These are phyloP conservation scores for Noctua fimbriata DNA, from an alignment of 2,888 invertebrate species.

Conservation along the genomic window DNA sequence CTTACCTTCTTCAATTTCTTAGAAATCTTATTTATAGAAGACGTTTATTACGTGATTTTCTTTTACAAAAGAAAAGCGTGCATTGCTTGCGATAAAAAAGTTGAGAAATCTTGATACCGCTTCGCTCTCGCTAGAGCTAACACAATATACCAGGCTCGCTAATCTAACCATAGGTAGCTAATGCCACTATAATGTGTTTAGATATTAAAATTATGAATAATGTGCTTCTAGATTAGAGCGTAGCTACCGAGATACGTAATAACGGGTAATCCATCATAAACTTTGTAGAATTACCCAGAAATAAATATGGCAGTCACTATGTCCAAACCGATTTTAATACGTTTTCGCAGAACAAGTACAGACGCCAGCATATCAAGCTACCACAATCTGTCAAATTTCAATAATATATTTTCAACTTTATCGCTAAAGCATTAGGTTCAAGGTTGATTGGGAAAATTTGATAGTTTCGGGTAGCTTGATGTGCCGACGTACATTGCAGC, in stretches of 20 bases:
- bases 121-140: conserved; percentile 29
- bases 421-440: too few species aligned
- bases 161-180: conserved; percentile 14
- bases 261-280: conserved; percentile 31
- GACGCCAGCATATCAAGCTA: too few species aligned
- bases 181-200: conserved; percentile 47
- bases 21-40: conserved; percentile 9
- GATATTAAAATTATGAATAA: conserved; percentile 55
- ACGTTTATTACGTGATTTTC: background rate
- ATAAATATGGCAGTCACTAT: background rate
- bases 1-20: background rate
- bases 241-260: background rate
- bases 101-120: conserved; percentile 40
- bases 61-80: conserved; percentile 30
- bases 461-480: too few species aligned
- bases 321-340: background rate
- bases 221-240: conserved; percentile 34
- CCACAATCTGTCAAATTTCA: too few species aligned
- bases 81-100: conserved; percentile 28
- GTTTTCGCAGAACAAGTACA: background rate
- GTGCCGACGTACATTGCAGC: background rate
- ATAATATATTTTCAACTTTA: too few species aligned
- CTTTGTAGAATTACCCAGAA: conserved; percentile 12
- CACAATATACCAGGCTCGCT: conserved; percentile 10
- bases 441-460: too few species aligned